Base-by-base conservation (phyloP, 2,888 invertebrate genomes). In the Anarsia innoxiella region DNA sequence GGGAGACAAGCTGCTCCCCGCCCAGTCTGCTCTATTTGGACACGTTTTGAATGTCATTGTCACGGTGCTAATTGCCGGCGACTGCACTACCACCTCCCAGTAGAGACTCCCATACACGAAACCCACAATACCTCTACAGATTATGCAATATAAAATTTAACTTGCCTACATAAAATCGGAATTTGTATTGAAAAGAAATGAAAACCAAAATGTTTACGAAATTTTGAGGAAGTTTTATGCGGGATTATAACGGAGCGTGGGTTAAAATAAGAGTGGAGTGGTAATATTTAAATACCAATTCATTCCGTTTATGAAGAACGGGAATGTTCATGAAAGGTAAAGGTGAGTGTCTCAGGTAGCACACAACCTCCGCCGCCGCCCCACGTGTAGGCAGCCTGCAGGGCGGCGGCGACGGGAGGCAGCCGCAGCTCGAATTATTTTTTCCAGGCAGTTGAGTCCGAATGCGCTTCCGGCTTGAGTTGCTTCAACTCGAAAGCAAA, bases 361-460 rank as follows among this genome's bases (percentile, higher is more conserved):
- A n/a, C n/a, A n/a, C n/a, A n/a, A n/a, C n/a, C n/a, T n/a, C n/a
- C 23, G 9, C 9, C 1, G 23, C 9, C 12, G 12, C 16, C 23
- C 12, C 29, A 13, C 5, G 12, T 11, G 10, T 10, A 33, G 35
- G 38, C 35, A 5, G 25, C 25, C 12, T 12, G 36, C 36, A 27
- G 38, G 33, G 37, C 29, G 25, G 35, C 10, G 27, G 15, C 40
- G 45, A 51, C 44, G 37, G 47, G 49, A 55, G 56, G 47, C 54
- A 45, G 54, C 56, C 48, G 58, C 59, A 64, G 54, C 66, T 70
- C 76, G 71, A 68, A 82, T 80, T 76, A 79, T 70, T 82, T 75
- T 79, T 83, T 84, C 82, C 82, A 79, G 59, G 66, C 76, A 82
- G 80, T 80, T 83, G 82, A 82, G 64, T 75, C 66, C 72, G 76